Percentiles rank a stretch among this genome's conserved stretches.
These are phyloP conservation scores for Rhamnusium bicolor DNA, from an alignment of 2,888 invertebrate genomes.

Conservation along the genomic window DNA sequence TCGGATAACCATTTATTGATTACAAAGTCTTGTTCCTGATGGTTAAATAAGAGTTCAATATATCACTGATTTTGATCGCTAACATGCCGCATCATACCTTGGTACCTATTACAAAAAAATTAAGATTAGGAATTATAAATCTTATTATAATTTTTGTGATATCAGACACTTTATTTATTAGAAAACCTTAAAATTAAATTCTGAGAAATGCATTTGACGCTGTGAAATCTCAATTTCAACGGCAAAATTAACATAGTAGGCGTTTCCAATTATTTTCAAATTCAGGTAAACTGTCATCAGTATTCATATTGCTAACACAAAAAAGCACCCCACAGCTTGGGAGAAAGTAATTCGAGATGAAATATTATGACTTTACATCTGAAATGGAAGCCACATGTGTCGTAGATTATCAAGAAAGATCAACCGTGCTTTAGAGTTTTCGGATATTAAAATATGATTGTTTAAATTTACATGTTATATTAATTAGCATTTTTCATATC, in stretches of 20 bases:
- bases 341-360: conserved; percentile 12
- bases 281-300: conserved; percentile 23
- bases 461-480: neutral
- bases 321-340: neutral
- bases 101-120: too few species aligned
- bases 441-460: neutral
- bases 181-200: neutral
- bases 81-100: too few species aligned
- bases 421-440: neutral
- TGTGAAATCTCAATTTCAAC: conserved; percentile 7
- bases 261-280: conserved; percentile 4
- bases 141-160: too few species aligned
- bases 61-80: too few species aligned
- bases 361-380: conserved; percentile 9
- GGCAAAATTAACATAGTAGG: conserved; percentile 6
- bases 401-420: conserved; percentile 10
- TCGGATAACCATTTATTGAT: too few species aligned
- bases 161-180: neutral
- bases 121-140: too few species aligned
- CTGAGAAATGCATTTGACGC: neutral
- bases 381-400: conserved; percentile 17
- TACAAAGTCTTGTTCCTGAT: too few species aligned
- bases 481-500: too few species aligned
- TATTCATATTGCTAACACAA: conserved; percentile 18
- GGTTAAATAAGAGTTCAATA: too few species aligned